These are phyloP conservation scores for Myotis yumanensis DNA, from an alignment of 2,113 vertebrate species.

Conservation along the genomic window DNA sequence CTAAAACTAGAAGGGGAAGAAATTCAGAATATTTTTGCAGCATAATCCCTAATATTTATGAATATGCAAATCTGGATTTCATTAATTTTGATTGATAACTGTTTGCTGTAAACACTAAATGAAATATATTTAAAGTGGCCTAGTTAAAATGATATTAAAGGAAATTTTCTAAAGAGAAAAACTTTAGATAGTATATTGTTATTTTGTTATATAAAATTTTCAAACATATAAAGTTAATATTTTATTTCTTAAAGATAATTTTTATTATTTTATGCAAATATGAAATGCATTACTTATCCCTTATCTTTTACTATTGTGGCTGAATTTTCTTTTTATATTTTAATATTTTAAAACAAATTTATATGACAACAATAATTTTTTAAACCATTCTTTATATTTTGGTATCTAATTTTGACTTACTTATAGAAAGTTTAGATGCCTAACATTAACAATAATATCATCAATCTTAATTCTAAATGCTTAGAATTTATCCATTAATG, in stretches of 20 bases:
- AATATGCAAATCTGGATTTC: background rate
- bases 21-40: background rate
- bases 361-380: background rate
- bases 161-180: background rate
- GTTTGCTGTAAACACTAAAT: background rate
- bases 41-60: background rate
- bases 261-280: constrained; percentile 11
- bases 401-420: background rate
- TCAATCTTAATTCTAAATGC: background rate
- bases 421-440: background rate
- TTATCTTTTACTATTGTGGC: background rate
- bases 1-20: constrained; percentile 14
- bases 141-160: background rate
- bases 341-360: background rate
- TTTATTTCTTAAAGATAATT: background rate
- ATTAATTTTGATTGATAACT: background rate
- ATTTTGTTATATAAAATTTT: background rate
- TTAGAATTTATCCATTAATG: background rate
- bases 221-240: background rate
- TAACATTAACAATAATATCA: background rate
- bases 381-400: background rate
- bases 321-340: background rate
- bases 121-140: background rate
- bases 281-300: background rate
- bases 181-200: background rate